Evolutionary conservation across 1,140 invertebrate genomes (phyloP).

Genomic region (Drosophila nigromelanica): DNA sequence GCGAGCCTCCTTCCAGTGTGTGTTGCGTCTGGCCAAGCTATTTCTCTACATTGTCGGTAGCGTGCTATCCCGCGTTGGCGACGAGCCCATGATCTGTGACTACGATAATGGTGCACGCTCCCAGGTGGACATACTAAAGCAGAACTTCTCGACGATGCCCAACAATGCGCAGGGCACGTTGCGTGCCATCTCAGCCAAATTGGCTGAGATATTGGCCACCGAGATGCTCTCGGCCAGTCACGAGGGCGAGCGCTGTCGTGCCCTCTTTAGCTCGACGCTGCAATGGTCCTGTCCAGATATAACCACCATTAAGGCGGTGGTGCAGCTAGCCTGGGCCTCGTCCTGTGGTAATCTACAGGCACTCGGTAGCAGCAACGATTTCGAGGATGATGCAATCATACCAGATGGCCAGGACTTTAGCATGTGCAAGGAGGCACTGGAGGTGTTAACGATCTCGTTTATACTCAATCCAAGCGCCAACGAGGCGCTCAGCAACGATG

Average conservation of each 20-base stretch:
- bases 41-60: conserved; percentile 94
- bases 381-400: conserved; percentile 85
- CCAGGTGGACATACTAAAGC: conserved; percentile 83
- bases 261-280: conserved; percentile 85
- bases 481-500: conserved; percentile 89
- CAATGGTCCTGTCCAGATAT: conserved; percentile 88
- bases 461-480: conserved; percentile 93
- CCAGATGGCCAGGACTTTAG: conserved; percentile 88
- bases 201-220: conserved; percentile 89
- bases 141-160: conserved; percentile 83
- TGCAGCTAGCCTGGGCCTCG: conserved; percentile 91
- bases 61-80: conserved; percentile 83
- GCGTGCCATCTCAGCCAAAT: conserved; percentile 88
- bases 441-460: conserved; percentile 95
- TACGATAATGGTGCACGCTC: conserved; percentile 72
- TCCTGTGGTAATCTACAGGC: conserved; percentile 89
- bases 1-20: conserved; percentile 93
- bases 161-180: conserved; percentile 87
- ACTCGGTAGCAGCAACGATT: conserved; percentile 82
- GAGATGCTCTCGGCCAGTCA: conserved; percentile 84
- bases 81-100: conserved; percentile 76
- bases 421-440: conserved; percentile 96
- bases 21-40: conserved; percentile 95
- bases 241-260: conserved; percentile 85
- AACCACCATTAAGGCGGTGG: conserved; percentile 88